Conservation (phyloP, 2,888 invertebrate genomes). For the Lobophora halterata region DNA sequence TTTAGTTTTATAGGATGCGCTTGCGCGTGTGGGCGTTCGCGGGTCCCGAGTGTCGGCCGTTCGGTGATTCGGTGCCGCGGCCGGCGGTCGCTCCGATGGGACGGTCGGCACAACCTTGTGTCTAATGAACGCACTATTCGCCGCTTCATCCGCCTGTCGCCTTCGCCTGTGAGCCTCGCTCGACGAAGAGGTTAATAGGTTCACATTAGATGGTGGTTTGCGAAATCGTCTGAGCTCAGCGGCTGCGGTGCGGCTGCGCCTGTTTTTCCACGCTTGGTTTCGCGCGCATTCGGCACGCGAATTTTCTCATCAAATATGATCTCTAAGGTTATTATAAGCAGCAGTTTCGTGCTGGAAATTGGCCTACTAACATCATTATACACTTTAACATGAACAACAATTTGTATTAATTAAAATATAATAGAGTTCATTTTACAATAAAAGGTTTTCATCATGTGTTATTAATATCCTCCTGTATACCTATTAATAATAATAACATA, state of each 20-base stretch:
- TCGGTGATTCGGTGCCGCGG: constrained; percentile 24
- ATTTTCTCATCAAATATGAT: constrained; percentile 25
- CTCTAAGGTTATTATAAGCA: constrained; percentile 22
- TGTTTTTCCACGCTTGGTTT: constrained; percentile 68
- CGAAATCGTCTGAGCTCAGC: constrained; percentile 68
- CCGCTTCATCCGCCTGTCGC: constrained; percentile 76
- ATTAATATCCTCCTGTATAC: no score
- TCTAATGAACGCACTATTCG: constrained; percentile 74
- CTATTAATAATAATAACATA: no score
- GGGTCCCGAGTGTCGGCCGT: constrained; percentile 33
- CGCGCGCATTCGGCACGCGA: constrained; percentile 61
- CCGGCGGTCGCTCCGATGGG: constrained; percentile 45
- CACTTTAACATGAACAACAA: constrained; percentile 16
- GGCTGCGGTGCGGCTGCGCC: constrained; percentile 63
- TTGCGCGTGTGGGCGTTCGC: constrained; percentile 39
- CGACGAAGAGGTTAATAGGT: constrained; percentile 79
- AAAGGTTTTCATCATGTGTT: no score
- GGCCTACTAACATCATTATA: constrained; percentile 22
- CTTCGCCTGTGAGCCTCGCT: constrained; percentile 74
- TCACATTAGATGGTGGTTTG: constrained; percentile 80
- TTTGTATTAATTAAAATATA: no score
- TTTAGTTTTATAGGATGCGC: constrained; percentile 50
- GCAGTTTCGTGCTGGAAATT: constrained; percentile 22
- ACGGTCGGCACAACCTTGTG: constrained; percentile 72
- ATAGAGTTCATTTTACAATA: no score